These are phyloP conservation scores for Pasiphila rectangulata DNA, from an alignment of 2,888 invertebrate species.

Conservation along the genomic window DNA sequence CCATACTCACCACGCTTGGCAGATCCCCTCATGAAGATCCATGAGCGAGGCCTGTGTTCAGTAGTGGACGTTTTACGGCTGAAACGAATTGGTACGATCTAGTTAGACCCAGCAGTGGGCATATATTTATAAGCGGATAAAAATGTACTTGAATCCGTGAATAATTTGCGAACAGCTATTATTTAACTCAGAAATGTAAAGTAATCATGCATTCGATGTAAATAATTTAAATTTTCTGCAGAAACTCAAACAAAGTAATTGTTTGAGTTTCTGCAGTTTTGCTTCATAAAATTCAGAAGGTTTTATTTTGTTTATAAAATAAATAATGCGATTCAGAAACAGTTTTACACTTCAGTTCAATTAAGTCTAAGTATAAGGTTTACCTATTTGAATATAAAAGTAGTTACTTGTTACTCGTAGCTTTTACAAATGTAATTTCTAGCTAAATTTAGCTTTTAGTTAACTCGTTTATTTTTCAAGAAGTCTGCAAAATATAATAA, in stretches of 20 bases:
- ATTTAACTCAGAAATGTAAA: background rate
- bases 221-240: conserved; percentile 1
- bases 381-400: background rate
- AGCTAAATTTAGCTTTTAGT: background rate
- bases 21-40: too few species aligned
- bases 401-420: background rate
- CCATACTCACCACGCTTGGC: too few species aligned
- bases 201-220: background rate
- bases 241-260: conserved; percentile 3
- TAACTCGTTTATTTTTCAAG: too few species aligned
- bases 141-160: too few species aligned
- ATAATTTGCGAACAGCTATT: background rate
- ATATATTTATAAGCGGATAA: too few species aligned
- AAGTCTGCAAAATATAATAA: too few species aligned
- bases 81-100: too few species aligned
- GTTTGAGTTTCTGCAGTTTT: too few species aligned
- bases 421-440: background rate
- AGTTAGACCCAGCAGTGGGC: too few species aligned
- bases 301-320: conserved; percentile 5
- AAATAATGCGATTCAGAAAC: conserved; percentile 3
- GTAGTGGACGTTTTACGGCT: too few species aligned
- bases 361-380: background rate
- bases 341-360: background rate
- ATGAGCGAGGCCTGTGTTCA: too few species aligned
- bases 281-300: conserved; percentile 3